Percentiles rank a stretch among this genome's conserved stretches.
Evolutionary conservation across 2,888 invertebrate genomes (phyloP).

Genomic region (Monopis laevigella): DNA sequence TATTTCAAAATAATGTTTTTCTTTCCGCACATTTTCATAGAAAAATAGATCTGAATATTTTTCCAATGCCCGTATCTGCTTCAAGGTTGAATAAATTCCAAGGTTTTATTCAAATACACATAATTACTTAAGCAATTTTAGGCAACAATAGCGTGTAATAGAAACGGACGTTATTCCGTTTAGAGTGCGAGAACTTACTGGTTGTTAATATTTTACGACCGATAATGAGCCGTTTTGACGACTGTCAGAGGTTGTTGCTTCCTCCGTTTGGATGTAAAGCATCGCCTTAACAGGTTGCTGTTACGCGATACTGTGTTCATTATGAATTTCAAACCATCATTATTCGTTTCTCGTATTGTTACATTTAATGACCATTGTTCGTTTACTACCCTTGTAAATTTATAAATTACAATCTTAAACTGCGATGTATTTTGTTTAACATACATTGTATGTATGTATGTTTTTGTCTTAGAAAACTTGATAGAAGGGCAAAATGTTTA

Average conservation of each 20-base stretch:
- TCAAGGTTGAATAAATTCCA: too few relatives aligned
- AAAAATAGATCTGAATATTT: too few relatives aligned
- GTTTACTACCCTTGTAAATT: not conserved
- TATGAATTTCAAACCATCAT: constrained; percentile 5
- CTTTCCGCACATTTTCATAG: too few relatives aligned
- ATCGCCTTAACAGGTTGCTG: constrained; percentile 9
- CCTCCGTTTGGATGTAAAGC: constrained; percentile 4
- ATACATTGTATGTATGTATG: too few relatives aligned
- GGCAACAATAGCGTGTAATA: constrained; percentile 1
- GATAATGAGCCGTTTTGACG: constrained; percentile 6
- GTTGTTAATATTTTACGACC: constrained; percentile 10
- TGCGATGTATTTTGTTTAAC: too few relatives aligned
- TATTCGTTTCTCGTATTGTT: constrained; percentile 2
- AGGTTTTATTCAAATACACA: too few relatives aligned
- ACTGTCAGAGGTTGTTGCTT: constrained; percentile 12
- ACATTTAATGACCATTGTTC: constrained; percentile 5
- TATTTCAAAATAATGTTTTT: too few relatives aligned
- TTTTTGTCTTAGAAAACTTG: too few relatives aligned
- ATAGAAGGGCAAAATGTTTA: too few relatives aligned
- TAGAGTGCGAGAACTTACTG: constrained; percentile 10
- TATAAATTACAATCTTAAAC: too few relatives aligned
- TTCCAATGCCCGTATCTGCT: too few relatives aligned
- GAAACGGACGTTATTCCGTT: not conserved
- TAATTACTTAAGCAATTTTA: not conserved
- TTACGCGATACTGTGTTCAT: constrained; percentile 6